phyloP scores from a whole-genome alignment of 2,888 invertebrate species.

The Ectobius pallidus region DNA sequence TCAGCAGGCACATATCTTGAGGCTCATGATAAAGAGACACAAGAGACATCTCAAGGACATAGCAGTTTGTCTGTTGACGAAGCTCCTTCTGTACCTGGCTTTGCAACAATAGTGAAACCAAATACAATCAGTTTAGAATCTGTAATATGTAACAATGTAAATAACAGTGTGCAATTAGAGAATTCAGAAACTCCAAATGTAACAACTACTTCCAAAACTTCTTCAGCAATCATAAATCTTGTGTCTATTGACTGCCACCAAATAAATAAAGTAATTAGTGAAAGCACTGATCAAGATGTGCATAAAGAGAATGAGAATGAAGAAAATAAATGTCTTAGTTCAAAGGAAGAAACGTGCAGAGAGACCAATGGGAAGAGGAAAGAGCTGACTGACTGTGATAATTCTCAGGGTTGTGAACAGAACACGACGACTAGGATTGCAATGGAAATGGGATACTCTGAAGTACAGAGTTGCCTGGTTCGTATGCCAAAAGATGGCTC shows the following conservation, averaged over 20 bases:
- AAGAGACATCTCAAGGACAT: too few relatives aligned
- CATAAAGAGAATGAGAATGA: not conserved
- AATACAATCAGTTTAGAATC: not conserved
- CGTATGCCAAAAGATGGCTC: constrained; percentile 35
- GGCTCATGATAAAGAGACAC: too few relatives aligned
- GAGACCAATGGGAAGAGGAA: too few relatives aligned
- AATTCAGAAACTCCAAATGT: not conserved
- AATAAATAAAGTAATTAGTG: not conserved
- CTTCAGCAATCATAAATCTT: constrained; percentile 9
- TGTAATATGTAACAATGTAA: not conserved
- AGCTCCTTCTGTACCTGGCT: not conserved
- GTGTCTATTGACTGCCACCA: constrained; percentile 33
- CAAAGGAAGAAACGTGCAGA: not conserved
- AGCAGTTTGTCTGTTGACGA: too few relatives aligned
- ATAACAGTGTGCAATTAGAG: too few relatives aligned
- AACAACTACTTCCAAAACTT: not conserved
- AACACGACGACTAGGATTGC: too few relatives aligned
- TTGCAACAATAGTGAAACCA: not conserved
- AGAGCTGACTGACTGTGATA: too few relatives aligned
- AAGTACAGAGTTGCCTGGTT: constrained; percentile 28
- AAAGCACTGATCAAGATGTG: not conserved
- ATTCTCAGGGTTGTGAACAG: too few relatives aligned
- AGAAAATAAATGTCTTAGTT: not conserved
- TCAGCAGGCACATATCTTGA: too few relatives aligned
- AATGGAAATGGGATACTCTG: not conserved